Percentiles rank a stretch among this genome's conserved stretches.
phyloP scores from a whole-genome alignment of 2,113 vertebrate genomes.

The Gallinago undulata region DNA sequence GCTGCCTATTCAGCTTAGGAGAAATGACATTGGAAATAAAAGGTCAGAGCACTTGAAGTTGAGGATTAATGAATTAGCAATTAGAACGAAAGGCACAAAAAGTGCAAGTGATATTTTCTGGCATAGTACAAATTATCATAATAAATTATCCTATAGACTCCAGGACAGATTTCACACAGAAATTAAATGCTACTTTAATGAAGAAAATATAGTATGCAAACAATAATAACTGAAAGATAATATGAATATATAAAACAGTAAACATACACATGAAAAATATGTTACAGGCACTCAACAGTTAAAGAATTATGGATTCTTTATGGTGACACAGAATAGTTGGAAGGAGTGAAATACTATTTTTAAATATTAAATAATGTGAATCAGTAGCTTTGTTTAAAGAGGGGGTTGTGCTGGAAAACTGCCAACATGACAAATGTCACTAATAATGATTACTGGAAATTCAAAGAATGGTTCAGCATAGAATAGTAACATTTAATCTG shows the following conservation, averaged over 20 bases:
- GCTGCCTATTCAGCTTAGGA: background rate
- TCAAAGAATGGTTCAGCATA: background rate
- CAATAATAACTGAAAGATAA: background rate
- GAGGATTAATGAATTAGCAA: background rate
- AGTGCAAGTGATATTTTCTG: background rate
- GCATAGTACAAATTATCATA: background rate
- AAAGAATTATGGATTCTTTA: background rate
- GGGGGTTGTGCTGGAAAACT: background rate
- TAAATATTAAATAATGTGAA: background rate
- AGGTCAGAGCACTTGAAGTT: constrained; percentile 3
- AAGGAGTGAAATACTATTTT: background rate
- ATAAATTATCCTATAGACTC: background rate
- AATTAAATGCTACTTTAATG: background rate
- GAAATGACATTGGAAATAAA: constrained; percentile 30
- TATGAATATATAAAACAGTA: background rate
- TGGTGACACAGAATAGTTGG: background rate
- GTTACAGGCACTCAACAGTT: background rate
- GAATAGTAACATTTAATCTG: background rate
- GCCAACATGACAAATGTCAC: background rate
- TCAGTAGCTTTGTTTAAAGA: background rate
- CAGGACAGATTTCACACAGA: background rate
- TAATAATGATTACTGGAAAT: constrained; percentile 6
- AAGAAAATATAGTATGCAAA: background rate
- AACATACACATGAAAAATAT: background rate
- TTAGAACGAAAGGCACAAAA: constrained; percentile 6